Evolutionary conservation across 2,888 invertebrate genomes (phyloP), one percentile per base, ranked within the genome.

Genomic region (Habrosyne pyritoides): DNA sequence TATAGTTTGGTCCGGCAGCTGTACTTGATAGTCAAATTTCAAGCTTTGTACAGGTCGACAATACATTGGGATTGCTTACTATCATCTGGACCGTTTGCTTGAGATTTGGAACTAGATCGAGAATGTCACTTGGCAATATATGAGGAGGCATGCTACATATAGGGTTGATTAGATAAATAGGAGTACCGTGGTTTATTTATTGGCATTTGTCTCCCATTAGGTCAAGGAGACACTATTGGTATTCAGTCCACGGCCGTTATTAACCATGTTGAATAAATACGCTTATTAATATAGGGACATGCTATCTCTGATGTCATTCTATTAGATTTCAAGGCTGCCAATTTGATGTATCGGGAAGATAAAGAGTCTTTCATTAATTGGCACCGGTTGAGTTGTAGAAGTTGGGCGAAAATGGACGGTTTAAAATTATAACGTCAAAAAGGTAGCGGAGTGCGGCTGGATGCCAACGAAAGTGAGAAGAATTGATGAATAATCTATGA

Each of bases 231-330:
- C 36, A 33, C 14, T 58, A 64, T 68, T 59, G 56, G 56, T 71
- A 71, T 75, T 73, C 63, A 59, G 66, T 57, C 66, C 71, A 71
- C 55, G 71, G 63, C 54, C 62, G 60, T 61, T 59, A 14, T 47
- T 56, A 21, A 53, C 54, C 47, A 57, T 55, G 60, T 68, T 54
- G 54, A 56, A 62, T 52, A 64, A 53, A 54, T 53, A 18, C 18
- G 57, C 55, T 57, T 69, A 65, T 66, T 67, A 63, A 65, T 55
- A 63, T 52, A 47, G 48, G 28, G 10, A 10, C 18, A 33, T 36
- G 56, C 55, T 57, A 58, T 53, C 18, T 42, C 18, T 42, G 42
- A 42, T 42, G 42, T 42, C 42, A 42, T 18, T 42, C 42, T 42
- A 42, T 18, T 18, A 42, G 42, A 6, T 42, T 42, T 8, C 42